Base-by-base conservation (phyloP, 2,888 invertebrate genomes). In the Lapara coniferarum region DNA sequence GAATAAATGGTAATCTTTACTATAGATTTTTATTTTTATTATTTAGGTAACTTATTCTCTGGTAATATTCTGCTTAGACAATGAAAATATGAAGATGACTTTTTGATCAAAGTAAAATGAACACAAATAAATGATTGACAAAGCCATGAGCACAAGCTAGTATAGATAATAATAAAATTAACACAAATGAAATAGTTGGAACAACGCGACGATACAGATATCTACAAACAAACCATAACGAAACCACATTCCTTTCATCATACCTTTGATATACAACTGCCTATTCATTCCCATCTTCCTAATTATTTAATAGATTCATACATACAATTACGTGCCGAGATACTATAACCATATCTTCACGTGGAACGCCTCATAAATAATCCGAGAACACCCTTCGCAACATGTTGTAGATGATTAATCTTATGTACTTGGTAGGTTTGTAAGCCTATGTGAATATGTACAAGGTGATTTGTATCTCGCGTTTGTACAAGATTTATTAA, bases 371-470 rank as follows among this genome's bases (percentile, higher is more conserved):
- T 74, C 78, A 81, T 82, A 82, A 82, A 83, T 82, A 81, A 80
- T 81, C 78, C 72, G 72, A 70, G 71, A 73, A 71, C 49, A 66
- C 66, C 70, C 63, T 69, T 68, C 49, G 68, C 74, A 77, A 70
- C 74, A 74, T 74, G 74, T 79, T 70, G 72, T 71, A 73, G 69
- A 71, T 75, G 81, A 85, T 84, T 83, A 85, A 85, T 83, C 79
- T 81, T 79, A 79, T 78, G 44, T 59, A 63, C 63, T 63, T 49
- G 63, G 49, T 59, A 63, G 49, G 63, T 19, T 63, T 49, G 76
- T 78, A 66, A 53, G 70, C 73, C 71, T 71, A 69, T 70, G 66
- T 66, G 19, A 71, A 74, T 69, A 72, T 73, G 68, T 76, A 71
- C 74, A 73, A 69, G 73, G 73, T 75, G 80, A 81, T 84, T 81